Conservation (phyloP, 2,888 invertebrate species). For the Nephrotoma flavescens region DNA sequence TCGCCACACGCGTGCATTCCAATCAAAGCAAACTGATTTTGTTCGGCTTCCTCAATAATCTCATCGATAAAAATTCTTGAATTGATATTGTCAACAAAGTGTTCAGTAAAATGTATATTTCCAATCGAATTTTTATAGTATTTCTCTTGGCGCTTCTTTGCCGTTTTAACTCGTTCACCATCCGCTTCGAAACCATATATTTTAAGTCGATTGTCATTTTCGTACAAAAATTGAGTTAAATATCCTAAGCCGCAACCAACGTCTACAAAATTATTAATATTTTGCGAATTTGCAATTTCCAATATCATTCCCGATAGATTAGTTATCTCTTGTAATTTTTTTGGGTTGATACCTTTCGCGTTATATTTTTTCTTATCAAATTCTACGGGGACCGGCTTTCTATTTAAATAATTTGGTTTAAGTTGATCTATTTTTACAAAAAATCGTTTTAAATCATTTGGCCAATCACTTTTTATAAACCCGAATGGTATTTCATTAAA, state of each 20-base stretch:
- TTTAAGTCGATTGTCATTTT: conserved; percentile 19
- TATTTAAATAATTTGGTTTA: conserved; percentile 11
- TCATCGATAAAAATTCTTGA: neutral
- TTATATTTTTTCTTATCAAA: conserved; percentile 13
- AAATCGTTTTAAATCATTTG: conserved; percentile 30
- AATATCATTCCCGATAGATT: conserved; percentile 38
- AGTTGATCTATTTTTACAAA: conserved; percentile 20
- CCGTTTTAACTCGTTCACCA: conserved; percentile 37
- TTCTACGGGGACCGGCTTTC: conserved; percentile 2
- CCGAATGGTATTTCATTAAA: conserved; percentile 34
- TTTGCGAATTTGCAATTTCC: conserved; percentile 27
- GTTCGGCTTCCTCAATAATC: conserved; percentile 17
- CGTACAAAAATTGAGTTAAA: conserved; percentile 48
- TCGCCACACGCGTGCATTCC: conserved; percentile 71
- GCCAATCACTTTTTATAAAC: conserved; percentile 23
- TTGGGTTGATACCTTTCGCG: conserved; percentile 34
- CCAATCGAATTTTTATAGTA: conserved; percentile 37
- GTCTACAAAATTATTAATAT: conserved; percentile 46
- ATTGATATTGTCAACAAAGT: conserved; percentile 34
- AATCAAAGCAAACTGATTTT: conserved; percentile 25
- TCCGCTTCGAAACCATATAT: conserved; percentile 56
- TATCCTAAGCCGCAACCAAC: conserved; percentile 67
- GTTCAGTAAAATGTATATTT: conserved; percentile 41
- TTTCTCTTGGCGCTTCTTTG: conserved; percentile 40
- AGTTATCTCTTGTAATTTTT: conserved; percentile 58